Base-by-base conservation (phyloP, 2,113 vertebrate species). In the Carassius gibelio region DNA sequence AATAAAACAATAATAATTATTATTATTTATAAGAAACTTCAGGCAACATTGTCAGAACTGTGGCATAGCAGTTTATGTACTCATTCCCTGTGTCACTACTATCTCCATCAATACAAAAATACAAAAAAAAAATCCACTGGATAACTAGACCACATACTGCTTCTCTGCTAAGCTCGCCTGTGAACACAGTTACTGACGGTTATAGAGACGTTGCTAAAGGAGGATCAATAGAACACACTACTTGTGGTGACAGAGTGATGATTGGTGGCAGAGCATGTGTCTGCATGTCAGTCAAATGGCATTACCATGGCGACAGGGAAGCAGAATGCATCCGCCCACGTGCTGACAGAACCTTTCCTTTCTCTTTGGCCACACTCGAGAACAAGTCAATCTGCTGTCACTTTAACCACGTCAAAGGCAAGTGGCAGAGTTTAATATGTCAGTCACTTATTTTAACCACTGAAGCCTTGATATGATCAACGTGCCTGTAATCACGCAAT, bases 261-360 rank as follows among this genome's bases (percentile, higher is more conserved):
- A 91, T 85, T 90, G 88, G 85, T 92, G 90, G 90, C 91, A 93
- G 82, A 34, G 55, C 88, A 88, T 84, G 88, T 88, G 90, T 87
- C 85, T 87, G 84, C 75, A 88, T 91, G 93, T 93, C 93, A 93
- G 85, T 94, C 92, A 93, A 81, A 90, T 17, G 30, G 21, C 1
- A 81, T 91, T 91, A 91, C 91, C 83, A 88, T 48, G 88, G 91
- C 91, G 75, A 88, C 85, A 91, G 88, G 87, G 87, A 45, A 52
- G n/a, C 13, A 87, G 85, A 30, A 75, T 77, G 84, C 85, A 91
- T 89, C 81, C 85, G 87, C 72, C 86, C 86, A 86, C 88, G 79
- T 84, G 90, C 86, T 90, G 86, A 68, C 82, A 69, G 61, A 82
- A 83, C 62, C 61, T 36, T 82, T 82, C 55, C 4, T 34, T 45